phyloP scores from a whole-genome alignment of 2,797 vertebrate genomes.

The Argya squamiceps region DNA sequence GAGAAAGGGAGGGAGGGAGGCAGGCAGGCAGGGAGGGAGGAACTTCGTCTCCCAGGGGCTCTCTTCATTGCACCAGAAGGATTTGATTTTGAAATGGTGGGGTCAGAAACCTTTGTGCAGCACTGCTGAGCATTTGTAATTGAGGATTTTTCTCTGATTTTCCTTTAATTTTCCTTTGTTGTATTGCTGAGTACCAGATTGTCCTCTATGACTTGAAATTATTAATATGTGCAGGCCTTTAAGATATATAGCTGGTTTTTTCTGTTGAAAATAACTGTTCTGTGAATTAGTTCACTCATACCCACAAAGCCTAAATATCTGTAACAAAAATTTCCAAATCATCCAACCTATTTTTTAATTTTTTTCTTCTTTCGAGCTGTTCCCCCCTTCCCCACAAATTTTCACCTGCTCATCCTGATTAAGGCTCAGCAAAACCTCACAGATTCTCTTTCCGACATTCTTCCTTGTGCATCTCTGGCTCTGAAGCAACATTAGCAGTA shows the following conservation, averaged over 20 bases:
- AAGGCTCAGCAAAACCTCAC: not conserved
- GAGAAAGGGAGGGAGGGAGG: not conserved
- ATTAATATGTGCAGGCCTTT: not conserved
- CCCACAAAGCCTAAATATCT: not conserved
- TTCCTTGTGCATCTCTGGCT: not conserved
- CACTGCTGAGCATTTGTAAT: not conserved
- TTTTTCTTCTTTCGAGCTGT: not conserved
- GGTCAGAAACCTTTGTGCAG: not conserved
- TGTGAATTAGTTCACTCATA: not conserved
- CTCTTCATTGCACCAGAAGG: not conserved
- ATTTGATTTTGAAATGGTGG: rapidly evolving
- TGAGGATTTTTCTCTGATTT: not conserved
- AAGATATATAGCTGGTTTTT: not conserved
- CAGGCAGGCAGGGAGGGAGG: not conserved
- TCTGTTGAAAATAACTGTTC: not conserved
- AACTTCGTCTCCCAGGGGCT: not conserved
- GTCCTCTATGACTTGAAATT: not conserved
- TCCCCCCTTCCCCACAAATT: not conserved
- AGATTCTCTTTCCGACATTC: not conserved
- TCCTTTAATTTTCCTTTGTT: not conserved
- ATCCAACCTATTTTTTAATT: not conserved
- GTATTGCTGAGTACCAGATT: not conserved
- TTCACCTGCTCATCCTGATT: not conserved
- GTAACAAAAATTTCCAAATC: not conserved
- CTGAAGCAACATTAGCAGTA: not conserved